Conservation (phyloP, 2,888 invertebrate species). For the Brachycybe producta region DNA sequence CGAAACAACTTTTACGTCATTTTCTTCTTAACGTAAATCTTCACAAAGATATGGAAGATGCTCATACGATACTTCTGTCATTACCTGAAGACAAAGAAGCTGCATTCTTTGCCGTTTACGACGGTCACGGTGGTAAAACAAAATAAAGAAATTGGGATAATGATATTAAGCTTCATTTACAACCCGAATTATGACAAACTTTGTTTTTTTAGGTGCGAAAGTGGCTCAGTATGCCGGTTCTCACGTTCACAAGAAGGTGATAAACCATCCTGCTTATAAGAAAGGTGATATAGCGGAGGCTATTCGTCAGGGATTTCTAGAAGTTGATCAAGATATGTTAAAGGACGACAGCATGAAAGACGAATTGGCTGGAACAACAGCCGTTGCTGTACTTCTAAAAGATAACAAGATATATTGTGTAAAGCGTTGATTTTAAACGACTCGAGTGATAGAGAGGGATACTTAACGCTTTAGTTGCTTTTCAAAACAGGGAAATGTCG, state of each 20-base stretch:
- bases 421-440: conserved; percentile 29
- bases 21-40: no score
- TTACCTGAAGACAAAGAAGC: conserved; percentile 83
- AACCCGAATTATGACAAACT: neutral
- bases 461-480: neutral
- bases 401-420: conserved; percentile 75
- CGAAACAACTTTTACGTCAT: no score
- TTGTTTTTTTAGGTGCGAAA: conserved; percentile 51
- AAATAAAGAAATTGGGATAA: no score
- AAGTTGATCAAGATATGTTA: conserved; percentile 84
- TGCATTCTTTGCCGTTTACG: conserved; percentile 93
- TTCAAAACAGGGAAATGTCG: conserved; percentile 64
- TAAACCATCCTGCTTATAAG: conserved; percentile 66
- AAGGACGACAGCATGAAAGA: conserved; percentile 74
- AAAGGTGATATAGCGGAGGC: conserved; percentile 73
- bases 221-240: conserved; percentile 91
- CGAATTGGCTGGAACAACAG: conserved; percentile 90
- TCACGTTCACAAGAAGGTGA: conserved; percentile 83
- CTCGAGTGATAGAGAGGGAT: neutral
- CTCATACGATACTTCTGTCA: conserved; percentile 88
- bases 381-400: conserved; percentile 71
- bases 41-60: conserved; percentile 79
- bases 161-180: neutral
- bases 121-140: conserved; percentile 81
- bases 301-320: conserved; percentile 75